Evolutionary conservation across 2,113 vertebrate species (phyloP), one percentile per base, ranked within the genome.

Genomic region (Xiphias gladius): DNA sequence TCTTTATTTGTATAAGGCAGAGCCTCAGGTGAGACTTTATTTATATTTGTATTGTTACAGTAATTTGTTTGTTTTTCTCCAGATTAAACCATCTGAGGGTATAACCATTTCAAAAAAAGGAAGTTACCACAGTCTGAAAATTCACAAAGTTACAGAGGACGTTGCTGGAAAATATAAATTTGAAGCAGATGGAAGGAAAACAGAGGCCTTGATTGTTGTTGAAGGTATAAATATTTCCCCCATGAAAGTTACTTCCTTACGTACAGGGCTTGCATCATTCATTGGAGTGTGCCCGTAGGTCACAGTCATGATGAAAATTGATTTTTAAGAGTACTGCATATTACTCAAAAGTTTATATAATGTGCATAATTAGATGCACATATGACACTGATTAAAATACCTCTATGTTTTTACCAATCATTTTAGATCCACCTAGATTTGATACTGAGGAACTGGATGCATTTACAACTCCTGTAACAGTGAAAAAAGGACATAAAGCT

Each of bases 91-190:
- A 70, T 92, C 89, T 75, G 96, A 97, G 1, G 95, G 92, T 65
- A 26, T 97, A 0, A 16, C 75, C n/a, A 94, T 96, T 50, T 87
- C 95, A 79, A 96, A 97, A 86, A 94, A 97, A 0, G 96, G 97
- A n/a, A 87, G 85, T 22, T 80, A 90, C 85, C 96, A 96, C 88
- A 96, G 93, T 67, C 94, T 98, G n/a, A 94, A 94, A 83, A 95
- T 98, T 76, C 71, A 92, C 63, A 93, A 93, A 22, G 95, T 93
- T 7, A 93, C 95, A 9, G 96, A 95, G 14, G 91, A 95, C 67
- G 93, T 92, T 85, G 90, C 95, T 30, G 97, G 97, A 73, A 97
- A 88, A 92, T 97, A 98, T 85, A 95, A 94, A 80, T 98, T 98
- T 91, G 96, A 96, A 79, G 96, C 96, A 30, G 96, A 96, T 66